Conservation (phyloP, 1,140 invertebrate species). For the Diplogasteroides magnus region DNA sequence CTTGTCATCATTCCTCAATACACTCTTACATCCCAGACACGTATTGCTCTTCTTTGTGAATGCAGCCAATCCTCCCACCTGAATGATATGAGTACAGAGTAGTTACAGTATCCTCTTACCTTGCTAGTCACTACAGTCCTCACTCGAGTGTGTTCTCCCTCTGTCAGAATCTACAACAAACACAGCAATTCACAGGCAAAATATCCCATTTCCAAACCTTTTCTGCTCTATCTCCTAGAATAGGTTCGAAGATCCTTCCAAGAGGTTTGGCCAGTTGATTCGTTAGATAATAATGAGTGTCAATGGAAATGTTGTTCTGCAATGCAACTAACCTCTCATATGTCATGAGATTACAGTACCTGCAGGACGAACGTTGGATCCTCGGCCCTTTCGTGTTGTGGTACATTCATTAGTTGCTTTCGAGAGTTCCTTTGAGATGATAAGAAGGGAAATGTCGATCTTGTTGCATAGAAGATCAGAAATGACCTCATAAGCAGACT, state of each 20-base stretch:
- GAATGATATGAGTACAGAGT: neutral
- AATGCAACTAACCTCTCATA: neutral
- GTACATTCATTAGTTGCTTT: slow-evolving; percentile 80
- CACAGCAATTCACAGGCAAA: too few species aligned
- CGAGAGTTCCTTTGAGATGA: slow-evolving; percentile 92
- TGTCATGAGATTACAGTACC: neutral
- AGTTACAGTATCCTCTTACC: slow-evolving; percentile 59
- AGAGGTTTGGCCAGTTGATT: slow-evolving; percentile 97
- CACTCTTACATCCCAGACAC: slow-evolving; percentile 88
- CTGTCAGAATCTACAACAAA: slow-evolving; percentile 38
- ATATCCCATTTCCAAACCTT: slow-evolving; percentile 65
- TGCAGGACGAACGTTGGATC: slow-evolving; percentile 92
- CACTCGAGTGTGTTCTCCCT: slow-evolving; percentile 89
- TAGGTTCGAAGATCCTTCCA: slow-evolving; percentile 93
- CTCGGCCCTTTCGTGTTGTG: slow-evolving; percentile 75
- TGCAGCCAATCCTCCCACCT: slow-evolving; percentile 73
- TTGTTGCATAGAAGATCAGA: slow-evolving; percentile 91
- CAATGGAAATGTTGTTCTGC: slow-evolving; percentile 95
- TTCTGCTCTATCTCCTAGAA: slow-evolving; percentile 90
- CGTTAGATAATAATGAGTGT: slow-evolving; percentile 92
- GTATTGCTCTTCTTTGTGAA: slow-evolving; percentile 86
- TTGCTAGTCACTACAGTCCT: slow-evolving; percentile 89
- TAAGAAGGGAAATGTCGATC: slow-evolving; percentile 94
- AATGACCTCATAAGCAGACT: too few species aligned
- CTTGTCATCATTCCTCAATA: slow-evolving; percentile 62